Evolutionary conservation across 2,113 vertebrate genomes (phyloP), one percentile per base, ranked within the genome.

Genomic region (Pangasianodon hypophthalmus): DNA sequence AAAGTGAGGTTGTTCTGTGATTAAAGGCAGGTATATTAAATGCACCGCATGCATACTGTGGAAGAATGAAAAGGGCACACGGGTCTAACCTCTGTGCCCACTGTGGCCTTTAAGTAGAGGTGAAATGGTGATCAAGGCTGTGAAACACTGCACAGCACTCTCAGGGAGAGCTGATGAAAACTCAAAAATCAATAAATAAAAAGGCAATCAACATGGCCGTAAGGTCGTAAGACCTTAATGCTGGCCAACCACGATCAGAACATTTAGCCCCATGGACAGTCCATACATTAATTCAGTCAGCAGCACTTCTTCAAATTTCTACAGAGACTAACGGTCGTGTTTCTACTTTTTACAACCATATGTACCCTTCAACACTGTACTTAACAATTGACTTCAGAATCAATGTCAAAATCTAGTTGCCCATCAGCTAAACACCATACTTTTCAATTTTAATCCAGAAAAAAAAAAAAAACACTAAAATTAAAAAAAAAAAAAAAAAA

Each of bases 11-110:
- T 84, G 85, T 80, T 90, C 89, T 87, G 93, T 90, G 93, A 95
- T 91, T 86, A 87, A 94, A 95, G 95, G 95, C 94, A 94, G 95
- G 91, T 91, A 64, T 46, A 90, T 92, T 90, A 84, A 91, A 82
- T 86, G 87, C 86, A 91, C 87, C 89, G 86, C 88, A 58, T 85
- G 86, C 7, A 41, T 85, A 88, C 84, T 82, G 64, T 41, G 77
- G 84, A 86, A 58, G 84, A 71, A 52, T 46, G 62, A 46, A 4
- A 16, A 86, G 71, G 48, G 46, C 48, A 46, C 46, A 86, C 52
- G 18, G 62, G 14, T 29, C 48, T 62, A 37, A 67, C 60, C 32
- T 54, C 75, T 48, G 11, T 7, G 29, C 37, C 84, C 84, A 29
- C 46, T 58, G 46, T 19, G 46, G 64, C 18, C 48, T 56, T 88